These are phyloP conservation scores for Adelosebastes latens DNA, from an alignment of 2,797 vertebrate genomes.

Conservation along the genomic window DNA sequence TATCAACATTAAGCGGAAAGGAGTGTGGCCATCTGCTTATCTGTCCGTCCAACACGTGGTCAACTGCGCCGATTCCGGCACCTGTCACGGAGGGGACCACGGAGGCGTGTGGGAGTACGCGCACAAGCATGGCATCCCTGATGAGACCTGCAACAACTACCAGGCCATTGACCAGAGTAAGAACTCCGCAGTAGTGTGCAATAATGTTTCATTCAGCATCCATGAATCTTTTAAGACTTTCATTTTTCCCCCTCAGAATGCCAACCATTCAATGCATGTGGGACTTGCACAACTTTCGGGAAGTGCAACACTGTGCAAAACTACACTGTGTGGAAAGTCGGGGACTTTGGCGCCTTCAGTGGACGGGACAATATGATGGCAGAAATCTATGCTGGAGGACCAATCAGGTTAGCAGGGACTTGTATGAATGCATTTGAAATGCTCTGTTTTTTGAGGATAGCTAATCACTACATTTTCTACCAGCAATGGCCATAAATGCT, in stretches of 20 bases:
- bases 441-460: background rate
- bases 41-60: conserved; percentile 92
- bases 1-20: conserved; percentile 92
- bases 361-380: conserved; percentile 91
- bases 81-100: conserved; percentile 90
- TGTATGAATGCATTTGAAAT: background rate
- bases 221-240: background rate
- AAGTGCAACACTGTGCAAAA: conserved; percentile 85
- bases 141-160: conserved; percentile 96
- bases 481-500: background rate
- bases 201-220: background rate
- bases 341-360: conserved; percentile 84
- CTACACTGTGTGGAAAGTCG: conserved; percentile 91
- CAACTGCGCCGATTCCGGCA: conserved; percentile 84
- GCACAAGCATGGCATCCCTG: conserved; percentile 86
- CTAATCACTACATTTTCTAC: background rate
- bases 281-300: conserved; percentile 88
- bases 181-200: background rate
- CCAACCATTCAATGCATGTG: conserved; percentile 89
- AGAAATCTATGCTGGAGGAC: conserved; percentile 89
- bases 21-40: conserved; percentile 89
- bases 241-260: conserved; percentile 77
- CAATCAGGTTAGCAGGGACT: conserved; percentile 84
- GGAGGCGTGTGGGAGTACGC: conserved; percentile 87
- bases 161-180: conserved; percentile 90